Base-by-base conservation (phyloP, 30 jellyfish, hydroid and myxozoan species). In the Chironex yamaguchii region DNA sequence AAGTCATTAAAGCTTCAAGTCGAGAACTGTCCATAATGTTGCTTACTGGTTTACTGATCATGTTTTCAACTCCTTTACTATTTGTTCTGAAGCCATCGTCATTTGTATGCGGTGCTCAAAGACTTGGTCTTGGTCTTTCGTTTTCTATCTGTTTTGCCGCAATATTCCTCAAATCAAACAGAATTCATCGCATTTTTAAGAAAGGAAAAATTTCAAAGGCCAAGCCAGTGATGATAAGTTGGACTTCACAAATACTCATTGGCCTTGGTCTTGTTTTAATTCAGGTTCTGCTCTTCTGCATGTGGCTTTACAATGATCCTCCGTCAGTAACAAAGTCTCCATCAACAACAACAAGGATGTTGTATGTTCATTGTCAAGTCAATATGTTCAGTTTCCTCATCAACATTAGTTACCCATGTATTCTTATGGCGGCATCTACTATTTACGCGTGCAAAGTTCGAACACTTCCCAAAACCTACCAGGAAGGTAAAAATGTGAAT, bases 401-500 rank as follows among this genome's bases (percentile, higher is more conserved):
- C 58, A 83, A 58, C 28, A 33, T 83, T 49, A 34, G 31, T 17
- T 83, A 83, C 34, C 87, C 87, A 1, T 32, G 64, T 29, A 20
- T 70, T 17, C 52, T 83, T 1, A 67, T 69, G 86, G 49, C 32
- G 11, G 17, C 62, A 24, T 81, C 87, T 0, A 68, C 73, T 21
- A 54, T 26, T 6, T 83, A 69, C 29, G 93, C 80, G 3, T 3
- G 70, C 49, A 80, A 74, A 25, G 71, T 87, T 1, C 21, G 28
- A 1, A 9, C 62, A 21, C 70, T 81, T 12, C 93, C 93, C 0
- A 49, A 51, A 12, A 4, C 48, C 3, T 80, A 33, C 4, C 25
- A 20, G 73, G 93, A 83, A 25, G 86, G 87, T 17, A 83, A 66
- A n/a, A n/a, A n/a, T n/a, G n/a, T n/a, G n/a, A n/a, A n/a, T n/a